A percentile compares a stretch with the other conserved stretches of the same genome.
Evolutionary conservation across 2,888 invertebrate species (phyloP).

Genomic region (Aromia moschata): DNA sequence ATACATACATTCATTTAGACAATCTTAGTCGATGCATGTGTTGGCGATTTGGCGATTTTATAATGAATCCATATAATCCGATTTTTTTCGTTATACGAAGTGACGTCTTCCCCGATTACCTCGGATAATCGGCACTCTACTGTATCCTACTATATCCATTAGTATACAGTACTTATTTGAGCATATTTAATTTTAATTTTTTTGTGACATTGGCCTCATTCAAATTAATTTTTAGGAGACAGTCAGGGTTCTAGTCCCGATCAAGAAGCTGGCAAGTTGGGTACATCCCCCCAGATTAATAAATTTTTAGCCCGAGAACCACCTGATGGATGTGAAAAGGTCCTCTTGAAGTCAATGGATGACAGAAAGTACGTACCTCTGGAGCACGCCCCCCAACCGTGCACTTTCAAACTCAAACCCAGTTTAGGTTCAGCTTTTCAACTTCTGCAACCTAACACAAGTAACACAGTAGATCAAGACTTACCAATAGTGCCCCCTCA

Average conservation of each 20-base stretch:
- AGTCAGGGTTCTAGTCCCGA: slow-evolving; percentile 82
- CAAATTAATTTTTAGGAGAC: slow-evolving; percentile 66
- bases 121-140: too few relatives aligned
- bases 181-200: too few relatives aligned
- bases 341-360: slow-evolving; percentile 63
- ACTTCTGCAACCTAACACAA: slow-evolving; percentile 67
- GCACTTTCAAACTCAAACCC: slow-evolving; percentile 80
- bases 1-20: too few relatives aligned
- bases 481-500: slow-evolving; percentile 56
- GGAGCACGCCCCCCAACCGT: slow-evolving; percentile 62
- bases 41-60: too few relatives aligned
- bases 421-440: slow-evolving; percentile 85
- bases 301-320: slow-evolving; percentile 86
- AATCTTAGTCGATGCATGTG: too few relatives aligned
- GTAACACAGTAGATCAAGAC: slow-evolving; percentile 44
- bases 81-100: too few relatives aligned
- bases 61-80: too few relatives aligned
- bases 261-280: slow-evolving; percentile 74
- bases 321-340: slow-evolving; percentile 90
- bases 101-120: too few relatives aligned
- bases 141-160: too few relatives aligned
- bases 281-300: slow-evolving; percentile 86
- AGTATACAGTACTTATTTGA: too few relatives aligned
- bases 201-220: too few relatives aligned
- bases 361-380: slow-evolving; percentile 52